Percentiles rank a stretch among this genome's conserved stretches.
phyloP scores from a whole-genome alignment of 2,113 vertebrate genomes.

The Leuciscus idus region DNA sequence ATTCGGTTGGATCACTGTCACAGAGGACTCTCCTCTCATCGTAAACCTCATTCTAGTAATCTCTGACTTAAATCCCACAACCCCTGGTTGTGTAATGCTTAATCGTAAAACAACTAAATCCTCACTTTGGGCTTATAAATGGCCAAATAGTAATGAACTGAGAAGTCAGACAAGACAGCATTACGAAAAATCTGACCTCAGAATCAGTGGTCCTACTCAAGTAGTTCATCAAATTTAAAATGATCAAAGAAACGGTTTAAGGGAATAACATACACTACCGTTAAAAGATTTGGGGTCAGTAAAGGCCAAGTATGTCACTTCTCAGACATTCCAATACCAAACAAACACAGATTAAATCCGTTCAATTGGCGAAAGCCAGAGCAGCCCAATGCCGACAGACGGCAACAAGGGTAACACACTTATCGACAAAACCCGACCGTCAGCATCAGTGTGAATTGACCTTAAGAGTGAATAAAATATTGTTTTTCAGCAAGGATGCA shows the following conservation, averaged over 20 bases:
- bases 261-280: background rate
- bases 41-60: conserved; percentile 35
- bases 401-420: too few relatives aligned
- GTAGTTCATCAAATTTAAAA: background rate
- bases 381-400: too few relatives aligned
- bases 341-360: too few relatives aligned
- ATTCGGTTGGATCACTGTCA: conserved; percentile 34
- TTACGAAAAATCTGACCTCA: conserved; percentile 5
- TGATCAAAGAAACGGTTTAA: background rate
- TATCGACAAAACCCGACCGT: too few relatives aligned
- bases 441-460: too few relatives aligned
- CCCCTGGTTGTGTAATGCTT: conserved; percentile 42
- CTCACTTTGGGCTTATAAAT: conserved; percentile 36
- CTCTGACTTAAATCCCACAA: conserved; percentile 42
- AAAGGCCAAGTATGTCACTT: too few relatives aligned
- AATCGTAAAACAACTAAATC: conserved; percentile 43
- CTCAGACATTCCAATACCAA: too few relatives aligned
- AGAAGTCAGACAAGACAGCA: conserved; percentile 11
- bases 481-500: too few relatives aligned
- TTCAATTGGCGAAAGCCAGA: too few relatives aligned
- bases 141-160: background rate
- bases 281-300: background rate
- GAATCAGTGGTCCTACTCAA: background rate
- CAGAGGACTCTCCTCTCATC: background rate
- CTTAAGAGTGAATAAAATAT: too few relatives aligned